A percentile compares a stretch with the other conserved stretches of the same genome.
Conservation (phyloP, 2,888 invertebrate genomes). For the Yponomeuta evonymella region DNA sequence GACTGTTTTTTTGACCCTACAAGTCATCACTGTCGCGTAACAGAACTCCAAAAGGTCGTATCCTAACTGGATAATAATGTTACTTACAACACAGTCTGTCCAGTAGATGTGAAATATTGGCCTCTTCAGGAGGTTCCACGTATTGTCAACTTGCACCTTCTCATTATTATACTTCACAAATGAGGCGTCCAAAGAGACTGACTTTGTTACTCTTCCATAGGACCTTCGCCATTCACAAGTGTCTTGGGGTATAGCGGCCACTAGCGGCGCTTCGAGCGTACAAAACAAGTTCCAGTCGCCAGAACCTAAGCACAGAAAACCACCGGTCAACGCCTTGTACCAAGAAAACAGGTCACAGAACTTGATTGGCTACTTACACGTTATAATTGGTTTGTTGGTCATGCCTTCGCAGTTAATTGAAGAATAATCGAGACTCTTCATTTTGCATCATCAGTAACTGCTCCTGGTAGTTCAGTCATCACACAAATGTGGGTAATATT, state of each 20-base stretch:
- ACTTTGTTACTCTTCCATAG: conserved; percentile 89
- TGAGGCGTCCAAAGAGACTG: conserved; percentile 87
- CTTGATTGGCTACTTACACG: conserved; percentile 75
- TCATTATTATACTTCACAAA: conserved; percentile 88
- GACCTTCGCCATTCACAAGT: conserved; percentile 94
- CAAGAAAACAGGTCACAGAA: conserved; percentile 4
- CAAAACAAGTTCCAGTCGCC: conserved; percentile 91
- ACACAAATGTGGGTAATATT: conserved; percentile 46
- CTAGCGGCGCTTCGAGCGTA: conserved; percentile 85
- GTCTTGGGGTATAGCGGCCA: conserved; percentile 89
- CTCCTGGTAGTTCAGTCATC: conserved; percentile 55
- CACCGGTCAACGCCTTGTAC: not conserved
- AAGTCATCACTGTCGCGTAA: too few relatives aligned
- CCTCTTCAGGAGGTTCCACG: conserved; percentile 88
- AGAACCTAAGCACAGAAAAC: conserved; percentile 76
- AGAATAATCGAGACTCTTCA: conserved; percentile 77
- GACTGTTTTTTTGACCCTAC: too few relatives aligned
- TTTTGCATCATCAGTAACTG: conserved; percentile 70
- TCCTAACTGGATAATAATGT: not conserved
- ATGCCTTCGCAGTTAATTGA: conserved; percentile 72
- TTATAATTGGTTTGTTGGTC: conserved; percentile 83
- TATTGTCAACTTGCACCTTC: conserved; percentile 82
- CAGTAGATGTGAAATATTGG: conserved; percentile 96
- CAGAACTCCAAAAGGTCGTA: too few relatives aligned
- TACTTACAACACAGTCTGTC: conserved; percentile 93